Evolutionary conservation across 2,888 invertebrate genomes (phyloP), one percentile per base, ranked within the genome.

Genomic region (Metallyticus violacea): DNA sequence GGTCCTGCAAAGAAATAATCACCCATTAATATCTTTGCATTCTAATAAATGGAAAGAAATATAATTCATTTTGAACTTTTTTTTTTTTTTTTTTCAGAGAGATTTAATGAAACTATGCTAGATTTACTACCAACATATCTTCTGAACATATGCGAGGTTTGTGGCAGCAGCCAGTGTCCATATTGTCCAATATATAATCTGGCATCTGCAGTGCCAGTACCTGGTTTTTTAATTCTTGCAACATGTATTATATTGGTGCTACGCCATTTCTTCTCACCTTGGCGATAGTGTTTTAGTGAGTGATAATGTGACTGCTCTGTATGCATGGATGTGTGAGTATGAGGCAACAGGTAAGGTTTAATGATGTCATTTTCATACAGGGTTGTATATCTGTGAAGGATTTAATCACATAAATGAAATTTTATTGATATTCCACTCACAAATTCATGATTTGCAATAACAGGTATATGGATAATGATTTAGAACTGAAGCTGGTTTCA

Each of bases 101-200:
- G 98, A 29, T 98, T 96, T 92, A 98, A 98, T 92, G 97, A 98
- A 93, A 96, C 96, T 0, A 96, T 98, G 92, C 97, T 97, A 91
- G 97, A 98, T 92, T 95, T 97, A 2, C 93, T 97, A 82, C 96
- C 97, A 26, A 96, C 97, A 0, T 97, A 97, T 92, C 93, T 97
- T 29, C 93, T 98, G 87, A 97, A 97, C 91, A 97, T 98, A 89
- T 98, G 98, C 91, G 97, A 98, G 91, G 98, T 98, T 7, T 98
- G 98, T 91, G 98, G 98, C 87, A 98, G 97, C 85, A 98, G 97
- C 80, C 98, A 98, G 91, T 98, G 98, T 91, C 97, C 98, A 0
- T 98, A 98, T 92, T 98, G 98, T 92, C 95, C 96, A 85, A 96
- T 97, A 89, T 97, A 97, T 92, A 97, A 97, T 91, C 92, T 93